Evolutionary conservation across 92 coral and sea anemone species (phyloP).

Genomic region (Porites divaricata): DNA sequence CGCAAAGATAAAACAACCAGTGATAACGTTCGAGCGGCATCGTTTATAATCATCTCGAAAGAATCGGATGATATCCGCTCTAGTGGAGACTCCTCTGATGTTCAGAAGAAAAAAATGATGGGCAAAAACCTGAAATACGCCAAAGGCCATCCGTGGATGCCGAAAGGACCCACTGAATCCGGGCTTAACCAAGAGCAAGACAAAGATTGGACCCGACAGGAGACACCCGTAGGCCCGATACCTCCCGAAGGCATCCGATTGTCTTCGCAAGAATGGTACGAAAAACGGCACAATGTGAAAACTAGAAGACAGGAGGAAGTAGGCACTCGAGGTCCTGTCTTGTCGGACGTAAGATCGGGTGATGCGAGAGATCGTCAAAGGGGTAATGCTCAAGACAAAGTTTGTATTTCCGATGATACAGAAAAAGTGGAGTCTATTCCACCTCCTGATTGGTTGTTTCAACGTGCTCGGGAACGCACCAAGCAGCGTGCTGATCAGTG

Average conservation of each 20-base stretch:
- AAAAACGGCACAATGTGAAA: background rate
- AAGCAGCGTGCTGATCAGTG: constrained; percentile 32
- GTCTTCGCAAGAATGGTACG: constrained; percentile 12
- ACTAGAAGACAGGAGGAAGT: background rate
- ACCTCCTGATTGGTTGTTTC: constrained; percentile 35
- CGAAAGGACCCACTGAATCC: background rate
- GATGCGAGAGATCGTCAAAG: constrained; percentile 16
- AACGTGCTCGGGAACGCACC: constrained; percentile 31
- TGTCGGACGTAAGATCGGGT: constrained; percentile 3
- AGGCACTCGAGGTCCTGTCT: constrained; percentile 26
- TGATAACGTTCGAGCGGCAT: background rate
- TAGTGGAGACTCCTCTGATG: background rate
- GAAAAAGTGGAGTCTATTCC: constrained; percentile 15
- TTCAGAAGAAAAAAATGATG: background rate
- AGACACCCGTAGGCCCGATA: constrained; percentile 6
- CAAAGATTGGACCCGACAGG: background rate
- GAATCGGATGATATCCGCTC: background rate
- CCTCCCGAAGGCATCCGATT: constrained; percentile 21
- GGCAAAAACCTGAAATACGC: background rate
- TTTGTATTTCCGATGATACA: constrained; percentile 7
- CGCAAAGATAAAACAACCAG: background rate
- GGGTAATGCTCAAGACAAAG: background rate
- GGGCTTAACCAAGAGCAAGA: background rate
- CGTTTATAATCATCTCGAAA: constrained; percentile 19
- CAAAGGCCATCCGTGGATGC: background rate